Evolutionary conservation across 2,888 invertebrate species (phyloP).

Genomic region (Salpingus planirostris): DNA sequence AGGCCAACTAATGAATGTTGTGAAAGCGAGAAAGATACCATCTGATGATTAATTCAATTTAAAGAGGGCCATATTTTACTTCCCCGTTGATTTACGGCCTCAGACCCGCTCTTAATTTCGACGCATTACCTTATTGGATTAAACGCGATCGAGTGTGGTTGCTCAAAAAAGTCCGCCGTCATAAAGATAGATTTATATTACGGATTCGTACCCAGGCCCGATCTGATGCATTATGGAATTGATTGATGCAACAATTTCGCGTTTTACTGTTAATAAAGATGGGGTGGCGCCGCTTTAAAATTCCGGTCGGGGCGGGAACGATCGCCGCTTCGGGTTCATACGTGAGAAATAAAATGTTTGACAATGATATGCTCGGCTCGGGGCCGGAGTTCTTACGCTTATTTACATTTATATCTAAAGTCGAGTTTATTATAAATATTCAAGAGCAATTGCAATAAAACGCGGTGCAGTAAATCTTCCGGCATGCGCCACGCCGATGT

Average conservation of each 20-base stretch:
- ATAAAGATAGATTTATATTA: too few relatives aligned
- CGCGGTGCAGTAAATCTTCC: constrained; percentile 14
- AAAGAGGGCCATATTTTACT: constrained; percentile 10
- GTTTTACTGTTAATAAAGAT: too few relatives aligned
- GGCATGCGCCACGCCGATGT: constrained; percentile 11
- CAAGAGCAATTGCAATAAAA: constrained; percentile 15
- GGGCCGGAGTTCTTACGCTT: constrained; percentile 8
- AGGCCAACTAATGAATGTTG: too few relatives aligned
- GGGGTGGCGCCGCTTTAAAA: too few relatives aligned
- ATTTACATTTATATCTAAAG: constrained; percentile 15
- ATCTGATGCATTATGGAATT: too few relatives aligned
- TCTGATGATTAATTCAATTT: constrained; percentile 10
- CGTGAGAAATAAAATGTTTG: too few relatives aligned
- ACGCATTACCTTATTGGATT: not conserved
- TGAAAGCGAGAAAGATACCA: constrained; percentile 11
- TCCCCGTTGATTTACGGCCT: constrained; percentile 8
- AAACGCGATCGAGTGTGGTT: not conserved
- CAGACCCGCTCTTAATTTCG: constrained; percentile 3
- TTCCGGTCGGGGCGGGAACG: too few relatives aligned
- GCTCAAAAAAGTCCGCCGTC: too few relatives aligned
- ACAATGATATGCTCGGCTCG: constrained; percentile 8
- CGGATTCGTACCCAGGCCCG: too few relatives aligned
- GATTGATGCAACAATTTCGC: too few relatives aligned
- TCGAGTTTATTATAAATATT: constrained; percentile 15
- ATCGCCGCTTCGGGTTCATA: too few relatives aligned